Conservation (phyloP, 2,113 vertebrate species). For the Pelmatolapia mariae region DNA sequence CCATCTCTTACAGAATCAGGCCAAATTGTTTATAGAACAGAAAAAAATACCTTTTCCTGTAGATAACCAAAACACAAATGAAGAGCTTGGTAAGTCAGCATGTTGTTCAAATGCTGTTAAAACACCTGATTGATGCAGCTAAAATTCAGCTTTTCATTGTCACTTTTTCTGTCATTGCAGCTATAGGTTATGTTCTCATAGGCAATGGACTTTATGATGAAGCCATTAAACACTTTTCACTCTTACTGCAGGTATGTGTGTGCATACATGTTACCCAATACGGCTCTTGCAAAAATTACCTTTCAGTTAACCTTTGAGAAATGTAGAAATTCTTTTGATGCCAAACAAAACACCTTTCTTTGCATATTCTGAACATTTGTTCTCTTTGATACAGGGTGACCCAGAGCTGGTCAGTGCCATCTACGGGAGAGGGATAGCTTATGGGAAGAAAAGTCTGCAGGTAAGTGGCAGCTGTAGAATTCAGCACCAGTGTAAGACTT, state of each 20-base stretch:
- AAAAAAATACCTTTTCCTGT: slow-evolving; percentile 93
- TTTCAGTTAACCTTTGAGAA: not conserved
- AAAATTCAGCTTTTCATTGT: not conserved
- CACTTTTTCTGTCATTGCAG: slow-evolving; percentile 57
- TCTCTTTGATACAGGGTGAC: slow-evolving; percentile 79
- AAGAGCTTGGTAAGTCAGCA: slow-evolving; percentile 85
- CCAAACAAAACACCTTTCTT: not conserved
- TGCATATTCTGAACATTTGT: not conserved
- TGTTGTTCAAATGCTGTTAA: not conserved
- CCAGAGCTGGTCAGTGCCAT: slow-evolving; percentile 95
- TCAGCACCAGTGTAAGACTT: not conserved
- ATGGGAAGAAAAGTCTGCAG: slow-evolving; percentile 94
- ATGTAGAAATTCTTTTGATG: not conserved
- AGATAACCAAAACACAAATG: slow-evolving; percentile 86
- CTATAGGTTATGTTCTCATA: slow-evolving; percentile 93
- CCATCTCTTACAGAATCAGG: slow-evolving; percentile 80
- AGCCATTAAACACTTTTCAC: slow-evolving; percentile 94
- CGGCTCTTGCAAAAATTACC: not conserved
- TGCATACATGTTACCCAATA: not conserved
- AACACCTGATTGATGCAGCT: not conserved
- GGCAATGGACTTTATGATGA: slow-evolving; percentile 93
- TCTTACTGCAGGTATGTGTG: slow-evolving; percentile 85
- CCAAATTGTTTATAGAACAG: slow-evolving; percentile 88
- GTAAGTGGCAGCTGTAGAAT: slow-evolving; percentile 68
- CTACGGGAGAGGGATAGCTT: slow-evolving; percentile 94